Conservation (phyloP, 2,888 invertebrate species). For the Zonitis immaculata region DNA sequence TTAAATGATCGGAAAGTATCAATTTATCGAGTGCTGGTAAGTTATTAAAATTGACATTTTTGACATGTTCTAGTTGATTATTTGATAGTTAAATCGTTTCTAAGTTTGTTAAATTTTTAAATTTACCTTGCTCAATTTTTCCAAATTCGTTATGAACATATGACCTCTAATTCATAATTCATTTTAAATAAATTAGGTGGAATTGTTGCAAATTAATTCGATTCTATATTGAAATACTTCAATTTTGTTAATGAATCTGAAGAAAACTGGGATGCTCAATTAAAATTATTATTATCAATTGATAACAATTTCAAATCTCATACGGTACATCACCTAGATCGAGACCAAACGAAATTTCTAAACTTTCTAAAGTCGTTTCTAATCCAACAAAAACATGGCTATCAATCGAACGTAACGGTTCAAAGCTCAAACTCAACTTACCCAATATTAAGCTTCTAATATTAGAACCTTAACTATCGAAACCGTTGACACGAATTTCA, state of each 20-base stretch:
- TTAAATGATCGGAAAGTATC: constrained; percentile 77
- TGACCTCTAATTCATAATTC: constrained; percentile 68
- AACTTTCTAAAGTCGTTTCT: constrained; percentile 69
- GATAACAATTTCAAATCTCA: constrained; percentile 75
- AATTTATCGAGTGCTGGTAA: constrained; percentile 75
- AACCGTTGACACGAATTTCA: constrained; percentile 71
- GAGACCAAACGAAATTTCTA: constrained; percentile 83
- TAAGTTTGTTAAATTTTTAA: constrained; percentile 66
- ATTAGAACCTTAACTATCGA: constrained; percentile 71
- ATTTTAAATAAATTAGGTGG: constrained; percentile 65
- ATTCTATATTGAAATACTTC: constrained; percentile 80
- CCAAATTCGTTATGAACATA: constrained; percentile 77
- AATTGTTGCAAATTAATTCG: constrained; percentile 71
- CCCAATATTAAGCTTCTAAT: constrained; percentile 75
- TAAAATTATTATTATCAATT: constrained; percentile 82
- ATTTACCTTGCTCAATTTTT: constrained; percentile 63
- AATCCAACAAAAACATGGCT: constrained; percentile 75
- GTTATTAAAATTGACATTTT: constrained; percentile 69
- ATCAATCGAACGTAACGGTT: constrained; percentile 78
- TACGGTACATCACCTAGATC: constrained; percentile 75
- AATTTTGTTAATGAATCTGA: constrained; percentile 64
- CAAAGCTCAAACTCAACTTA: constrained; percentile 87
- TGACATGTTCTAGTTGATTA: constrained; percentile 68
- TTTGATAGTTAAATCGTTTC: constrained; percentile 74
- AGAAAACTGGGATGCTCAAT: constrained; percentile 66